Evolutionary conservation across 2,888 invertebrate species (phyloP), one percentile per base, ranked within the genome.

Genomic region (Dichetophora obliterata): DNA sequence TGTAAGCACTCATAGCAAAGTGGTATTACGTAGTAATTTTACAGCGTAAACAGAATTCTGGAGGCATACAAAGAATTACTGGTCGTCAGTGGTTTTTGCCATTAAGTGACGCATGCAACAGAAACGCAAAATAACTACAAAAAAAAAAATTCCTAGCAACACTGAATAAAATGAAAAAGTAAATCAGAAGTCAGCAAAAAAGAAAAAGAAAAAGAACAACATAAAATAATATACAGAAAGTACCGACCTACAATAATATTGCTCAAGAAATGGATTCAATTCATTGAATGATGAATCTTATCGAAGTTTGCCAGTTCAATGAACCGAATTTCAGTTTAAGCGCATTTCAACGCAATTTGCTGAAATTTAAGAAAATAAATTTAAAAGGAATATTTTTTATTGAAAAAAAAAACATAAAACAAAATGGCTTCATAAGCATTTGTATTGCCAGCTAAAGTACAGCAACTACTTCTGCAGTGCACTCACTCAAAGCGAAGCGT

Each of bases 251-350:
- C 37, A 66, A 72, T 72, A 31, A 19, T 22, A 37, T 24, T 19
- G 57, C 16, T 59, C 43, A 16, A 72, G 71, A 71, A 22, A 59
- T 43, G 71, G 48, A 50, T 27, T 48, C 50, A 22, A 43, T 72
- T 72, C 71, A 61, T 59, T 43, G 59, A 59, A 72, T 43, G 59
- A 59, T 59, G 59, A 37, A 50, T 78, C 77, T 78, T 78, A 78
- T 78, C 78, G 72, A 75, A 68, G 73, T 78, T 79, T 79, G 78
- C 78, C 80, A 78, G 80, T 77, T 79, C 78, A 81, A 63, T 81
- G 80, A 78, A 78, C 79, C 70, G 77, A 77, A 75, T 78, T 48
- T 68, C 68, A 75, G 61, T n/a, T n/a, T n/a, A 72, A 52, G 70
- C 70, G 70, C 77, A 69, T n/a, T n/a, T n/a, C n/a, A n/a, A n/a